These are phyloP conservation scores for Palaemon carinicauda DNA, from an alignment of 1,140 invertebrate genomes.

Conservation along the genomic window DNA sequence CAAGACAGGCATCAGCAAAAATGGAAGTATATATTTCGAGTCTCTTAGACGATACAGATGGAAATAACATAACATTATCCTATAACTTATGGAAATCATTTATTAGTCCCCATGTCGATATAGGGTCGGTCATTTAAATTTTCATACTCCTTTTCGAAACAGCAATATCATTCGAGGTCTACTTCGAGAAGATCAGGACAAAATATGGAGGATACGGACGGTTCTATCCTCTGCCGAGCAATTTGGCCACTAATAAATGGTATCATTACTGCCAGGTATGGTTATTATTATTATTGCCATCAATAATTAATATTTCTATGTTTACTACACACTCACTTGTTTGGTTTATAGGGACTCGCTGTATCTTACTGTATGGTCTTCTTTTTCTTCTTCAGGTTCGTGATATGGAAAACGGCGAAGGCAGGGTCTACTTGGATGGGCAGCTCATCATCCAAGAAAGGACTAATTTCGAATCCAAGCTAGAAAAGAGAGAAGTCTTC, in stretches of 20 bases:
- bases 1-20: too few species aligned
- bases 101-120: too few species aligned
- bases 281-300: background rate
- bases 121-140: too few species aligned
- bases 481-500: slow-evolving; percentile 9
- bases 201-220: slow-evolving; percentile 49
- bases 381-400: slow-evolving; percentile 23
- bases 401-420: slow-evolving; percentile 25
- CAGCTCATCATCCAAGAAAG: slow-evolving; percentile 21
- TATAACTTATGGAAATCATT: too few species aligned
- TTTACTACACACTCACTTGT: too few species aligned
- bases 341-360: too few species aligned
- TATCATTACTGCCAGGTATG: slow-evolving; percentile 56
- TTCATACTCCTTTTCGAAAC: too few species aligned
- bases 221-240: slow-evolving; percentile 45
- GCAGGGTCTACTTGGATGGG: slow-evolving; percentile 39
- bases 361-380: background rate
- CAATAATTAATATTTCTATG: too few species aligned
- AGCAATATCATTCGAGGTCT: slow-evolving; percentile 56
- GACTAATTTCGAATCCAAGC: slow-evolving; percentile 2
- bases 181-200: slow-evolving; percentile 53
- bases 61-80: too few species aligned
- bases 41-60: too few species aligned
- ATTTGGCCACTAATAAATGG: slow-evolving; percentile 52
- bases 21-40: too few species aligned